Percentiles rank a stretch among this genome's conserved stretches.
These are phyloP conservation scores for Oreochromis niloticus DNA, from an alignment of 2,113 vertebrate species.

Conservation along the genomic window DNA sequence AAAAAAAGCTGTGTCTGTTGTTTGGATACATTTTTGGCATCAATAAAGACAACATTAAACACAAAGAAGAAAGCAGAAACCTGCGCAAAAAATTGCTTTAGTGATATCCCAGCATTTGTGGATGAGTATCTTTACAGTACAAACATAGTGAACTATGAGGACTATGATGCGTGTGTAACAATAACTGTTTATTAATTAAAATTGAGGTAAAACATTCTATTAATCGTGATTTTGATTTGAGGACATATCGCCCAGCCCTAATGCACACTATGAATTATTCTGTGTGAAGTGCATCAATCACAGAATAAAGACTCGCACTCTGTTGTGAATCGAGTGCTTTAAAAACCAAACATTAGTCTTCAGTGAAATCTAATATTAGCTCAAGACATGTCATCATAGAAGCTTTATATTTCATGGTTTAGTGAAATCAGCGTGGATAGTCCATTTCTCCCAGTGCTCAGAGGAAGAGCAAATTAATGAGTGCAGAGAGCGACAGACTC, in stretches of 20 bases:
- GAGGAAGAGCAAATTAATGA: slow-evolving; percentile 47
- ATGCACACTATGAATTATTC: neutral
- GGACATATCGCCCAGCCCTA: neutral
- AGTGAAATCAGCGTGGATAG: slow-evolving; percentile 11
- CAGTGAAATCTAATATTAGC: slow-evolving; percentile 26
- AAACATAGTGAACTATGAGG: neutral
- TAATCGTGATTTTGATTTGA: neutral
- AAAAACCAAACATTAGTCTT: slow-evolving; percentile 31
- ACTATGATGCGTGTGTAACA: neutral
- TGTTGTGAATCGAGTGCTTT: neutral
- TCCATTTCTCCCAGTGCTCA: slow-evolving; percentile 9
- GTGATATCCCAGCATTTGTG: neutral
- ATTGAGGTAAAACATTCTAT: neutral
- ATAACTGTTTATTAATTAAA: neutral
- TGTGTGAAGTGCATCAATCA: neutral
- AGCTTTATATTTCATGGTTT: slow-evolving; percentile 32
- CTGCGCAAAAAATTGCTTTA: neutral
- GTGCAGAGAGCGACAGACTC: slow-evolving; percentile 20
- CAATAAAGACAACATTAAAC: neutral
- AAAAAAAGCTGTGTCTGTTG: neutral
- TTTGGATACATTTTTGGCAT: neutral
- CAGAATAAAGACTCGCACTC: neutral
- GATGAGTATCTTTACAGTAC: neutral
- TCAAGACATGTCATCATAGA: slow-evolving; percentile 1
- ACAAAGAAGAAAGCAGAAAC: neutral